Percentiles rank a stretch among this genome's conserved stretches.
These are phyloP conservation scores for Drosophila jambulina DNA, from an alignment of 1,140 invertebrate genomes.

Conservation along the genomic window DNA sequence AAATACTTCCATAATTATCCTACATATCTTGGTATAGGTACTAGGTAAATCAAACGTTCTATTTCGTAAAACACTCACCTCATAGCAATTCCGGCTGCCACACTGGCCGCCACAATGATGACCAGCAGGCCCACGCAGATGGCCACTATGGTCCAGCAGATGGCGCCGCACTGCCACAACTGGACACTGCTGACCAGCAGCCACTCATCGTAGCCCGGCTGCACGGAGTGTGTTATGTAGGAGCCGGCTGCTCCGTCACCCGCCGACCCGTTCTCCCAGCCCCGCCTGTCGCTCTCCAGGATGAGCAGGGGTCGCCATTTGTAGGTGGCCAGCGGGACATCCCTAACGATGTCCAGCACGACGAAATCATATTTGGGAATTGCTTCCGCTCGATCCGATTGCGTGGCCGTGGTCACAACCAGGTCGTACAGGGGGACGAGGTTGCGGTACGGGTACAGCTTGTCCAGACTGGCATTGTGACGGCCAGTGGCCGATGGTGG, in stretches of 20 bases:
- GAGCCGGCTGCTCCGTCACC: slow-evolving; percentile 20
- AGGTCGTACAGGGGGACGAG: slow-evolving; percentile 81
- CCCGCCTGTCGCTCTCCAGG: slow-evolving; percentile 61
- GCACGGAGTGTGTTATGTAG: slow-evolving; percentile 79
- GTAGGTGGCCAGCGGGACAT: slow-evolving; percentile 31
- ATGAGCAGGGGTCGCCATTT: slow-evolving; percentile 81
- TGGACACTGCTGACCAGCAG: slow-evolving; percentile 71
- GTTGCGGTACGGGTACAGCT: slow-evolving; percentile 70
- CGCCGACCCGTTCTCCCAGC: slow-evolving; percentile 6
- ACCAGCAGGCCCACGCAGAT: slow-evolving; percentile 70
- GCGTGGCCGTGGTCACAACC: slow-evolving; percentile 54
- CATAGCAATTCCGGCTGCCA: slow-evolving; percentile 74
- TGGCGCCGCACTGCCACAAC: slow-evolving; percentile 79
- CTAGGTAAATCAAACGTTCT: not conserved
- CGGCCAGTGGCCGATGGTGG: slow-evolving; percentile 12
- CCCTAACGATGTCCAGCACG: slow-evolving; percentile 76
- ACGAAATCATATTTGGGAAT: slow-evolving; percentile 81
- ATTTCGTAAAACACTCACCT: slow-evolving; percentile 63
- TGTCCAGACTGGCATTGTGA: slow-evolving; percentile 38
- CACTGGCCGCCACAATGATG: slow-evolving; percentile 70
- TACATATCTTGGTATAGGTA: no score
- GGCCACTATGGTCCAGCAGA: slow-evolving; percentile 81
- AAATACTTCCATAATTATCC: no score
- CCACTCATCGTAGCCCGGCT: slow-evolving; percentile 82
- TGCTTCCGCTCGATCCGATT: slow-evolving; percentile 15